phyloP scores from a whole-genome alignment of 2,888 invertebrate genomes.

The Drosophila birchii region DNA sequence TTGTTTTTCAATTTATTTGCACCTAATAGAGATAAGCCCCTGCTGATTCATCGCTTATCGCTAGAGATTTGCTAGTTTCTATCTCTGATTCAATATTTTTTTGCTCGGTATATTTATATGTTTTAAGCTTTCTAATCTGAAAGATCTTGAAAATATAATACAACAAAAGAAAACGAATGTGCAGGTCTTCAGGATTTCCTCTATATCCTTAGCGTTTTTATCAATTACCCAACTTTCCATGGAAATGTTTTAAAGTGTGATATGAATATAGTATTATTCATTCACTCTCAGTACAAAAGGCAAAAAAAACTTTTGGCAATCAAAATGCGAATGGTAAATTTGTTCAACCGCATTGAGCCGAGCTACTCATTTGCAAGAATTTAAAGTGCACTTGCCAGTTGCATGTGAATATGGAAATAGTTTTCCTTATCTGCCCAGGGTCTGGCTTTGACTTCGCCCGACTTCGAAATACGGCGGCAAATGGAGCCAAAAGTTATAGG shows the following conservation, averaged over 20 bases:
- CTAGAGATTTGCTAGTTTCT: too few relatives aligned
- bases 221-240: neutral
- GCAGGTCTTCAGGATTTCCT: too few relatives aligned
- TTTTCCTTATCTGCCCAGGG: constrained; percentile 64
- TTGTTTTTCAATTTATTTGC: neutral
- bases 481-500: constrained; percentile 71
- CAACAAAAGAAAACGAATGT: too few relatives aligned
- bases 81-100: too few relatives aligned
- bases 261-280: neutral
- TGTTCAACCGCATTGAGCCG: constrained; percentile 38
- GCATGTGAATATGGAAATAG: constrained; percentile 64
- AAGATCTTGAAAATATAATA: too few relatives aligned
- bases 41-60: too few relatives aligned
- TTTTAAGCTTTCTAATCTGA: too few relatives aligned
- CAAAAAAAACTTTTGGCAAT: constrained; percentile 28
- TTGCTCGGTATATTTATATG: too few relatives aligned
- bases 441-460: constrained; percentile 27
- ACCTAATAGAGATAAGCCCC: too few relatives aligned
- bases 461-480: constrained; percentile 64
- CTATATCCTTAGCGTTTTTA: neutral
- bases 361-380: constrained; percentile 82
- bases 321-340: constrained; percentile 15
- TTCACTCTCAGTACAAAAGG: neutral
- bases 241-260: neutral
- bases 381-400: constrained; percentile 82